phyloP scores from a whole-genome alignment of 2,888 invertebrate genomes.

The Frankliniella fusca region DNA sequence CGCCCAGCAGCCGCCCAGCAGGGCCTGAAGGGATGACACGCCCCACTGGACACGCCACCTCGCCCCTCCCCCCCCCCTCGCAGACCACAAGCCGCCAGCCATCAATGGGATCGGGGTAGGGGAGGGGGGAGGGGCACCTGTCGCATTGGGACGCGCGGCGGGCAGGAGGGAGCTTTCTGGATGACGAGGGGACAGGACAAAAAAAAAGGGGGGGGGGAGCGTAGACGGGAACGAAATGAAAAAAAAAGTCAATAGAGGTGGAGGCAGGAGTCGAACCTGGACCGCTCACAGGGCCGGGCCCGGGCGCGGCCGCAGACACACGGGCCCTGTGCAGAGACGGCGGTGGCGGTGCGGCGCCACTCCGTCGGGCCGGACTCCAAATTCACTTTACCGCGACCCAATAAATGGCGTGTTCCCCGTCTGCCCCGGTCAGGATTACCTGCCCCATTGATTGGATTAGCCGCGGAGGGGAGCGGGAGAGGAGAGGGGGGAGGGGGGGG shows the following conservation, averaged over 20 bases:
- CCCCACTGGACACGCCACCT: too few species aligned
- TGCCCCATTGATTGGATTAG: slow-evolving; percentile 19
- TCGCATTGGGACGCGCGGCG: too few species aligned
- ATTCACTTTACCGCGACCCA: slow-evolving; percentile 24
- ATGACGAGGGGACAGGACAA: not conserved
- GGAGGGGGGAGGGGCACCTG: not conserved
- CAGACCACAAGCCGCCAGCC: too few species aligned
- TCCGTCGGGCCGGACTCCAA: not conserved
- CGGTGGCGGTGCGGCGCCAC: not conserved
- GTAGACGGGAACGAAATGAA: not conserved
- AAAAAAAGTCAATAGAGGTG: not conserved
- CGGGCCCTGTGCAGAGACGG: not conserved
- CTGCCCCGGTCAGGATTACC: slow-evolving; percentile 1
- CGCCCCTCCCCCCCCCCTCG: too few species aligned
- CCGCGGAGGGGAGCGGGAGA: not conserved
- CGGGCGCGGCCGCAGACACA: not conserved
- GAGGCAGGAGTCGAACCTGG: not conserved
- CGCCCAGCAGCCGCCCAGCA: too few species aligned
- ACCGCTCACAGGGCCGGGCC: not conserved
- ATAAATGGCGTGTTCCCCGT: slow-evolving; percentile 24
- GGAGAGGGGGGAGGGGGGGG: not conserved
- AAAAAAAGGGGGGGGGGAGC: not conserved
- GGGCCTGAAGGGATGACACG: too few species aligned
- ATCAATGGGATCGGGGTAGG: not conserved
- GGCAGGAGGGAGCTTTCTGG: too few species aligned